Evolutionary conservation across 2,888 invertebrate genomes (phyloP), one percentile per base, ranked within the genome.

Genomic region (Chrysolina oricalcia): DNA sequence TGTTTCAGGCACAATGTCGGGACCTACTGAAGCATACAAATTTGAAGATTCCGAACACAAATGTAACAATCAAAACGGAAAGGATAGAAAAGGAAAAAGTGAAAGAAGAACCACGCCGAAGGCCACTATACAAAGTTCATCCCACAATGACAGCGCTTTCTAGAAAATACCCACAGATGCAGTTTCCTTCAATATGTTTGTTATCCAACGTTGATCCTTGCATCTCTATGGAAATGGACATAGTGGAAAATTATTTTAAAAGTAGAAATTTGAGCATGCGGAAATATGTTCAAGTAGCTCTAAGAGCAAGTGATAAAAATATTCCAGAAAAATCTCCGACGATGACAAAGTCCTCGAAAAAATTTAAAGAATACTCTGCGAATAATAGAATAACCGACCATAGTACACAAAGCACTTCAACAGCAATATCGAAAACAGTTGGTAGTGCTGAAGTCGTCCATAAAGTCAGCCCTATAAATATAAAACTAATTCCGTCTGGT

Each of bases 181-280:
- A 83, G 56, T 41, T 79, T 15, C 76, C 77, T 11, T 17, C 43
- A 13, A 23, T 43, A 3, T 56, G 63, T 27, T 9, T 77, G 10
- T n/a, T 63, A 19, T 63, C 63, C 10, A n/a, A 77, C 46, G 35
- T 77, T 11, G 43, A 74, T 10, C 83, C 83, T 13, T 70, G 78
- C 15, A 80, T 84, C 9, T 80, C 76, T n/a, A 74, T 84, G 63
- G 43, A 78, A n/a, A 78, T 81, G 68, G 80, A 80, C 64, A 80
- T 80, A 64, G 82, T 84, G 0, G 82, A 83, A 68, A 67, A 76
- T 1, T 83, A 80, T 62, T 80, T 76, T 46, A 67, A 68, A 76
- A 71, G 64, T 21, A 72, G 70, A 67, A 73, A 75, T 1, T 56
- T 72, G 35, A 48, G 75, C 23, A 70, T 74, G 23, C 50, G 72